A percentile compares a stretch with the other conserved stretches of the same genome.
These are phyloP conservation scores for Drosophila truncata DNA, from an alignment of 1,140 invertebrate genomes.

Conservation along the genomic window DNA sequence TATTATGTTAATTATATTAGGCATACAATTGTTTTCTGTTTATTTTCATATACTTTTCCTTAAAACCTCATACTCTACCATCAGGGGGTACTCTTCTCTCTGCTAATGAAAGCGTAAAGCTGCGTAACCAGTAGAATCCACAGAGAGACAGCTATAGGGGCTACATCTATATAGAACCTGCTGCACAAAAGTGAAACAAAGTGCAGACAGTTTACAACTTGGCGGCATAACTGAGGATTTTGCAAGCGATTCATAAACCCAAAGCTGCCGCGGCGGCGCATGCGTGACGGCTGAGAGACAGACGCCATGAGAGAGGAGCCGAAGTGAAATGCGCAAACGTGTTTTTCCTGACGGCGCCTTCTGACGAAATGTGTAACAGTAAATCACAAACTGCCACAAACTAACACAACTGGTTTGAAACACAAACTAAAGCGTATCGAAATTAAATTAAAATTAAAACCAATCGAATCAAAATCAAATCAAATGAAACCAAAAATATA, in stretches of 20 bases:
- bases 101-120: constrained; percentile 64
- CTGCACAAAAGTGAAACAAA: constrained; percentile 67
- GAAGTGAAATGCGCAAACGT: constrained; percentile 73
- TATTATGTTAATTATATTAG: too few relatives aligned
- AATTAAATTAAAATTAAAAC: constrained; percentile 9
- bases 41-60: not conserved
- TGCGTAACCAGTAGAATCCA: constrained; percentile 65
- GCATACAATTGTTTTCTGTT: too few relatives aligned
- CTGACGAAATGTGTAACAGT: constrained; percentile 75
- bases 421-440: constrained; percentile 7
- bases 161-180: constrained; percentile 16
- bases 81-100: not conserved
- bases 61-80: not conserved
- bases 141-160: too few relatives aligned
- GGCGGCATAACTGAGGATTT: constrained; percentile 42
- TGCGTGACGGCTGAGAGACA: constrained; percentile 53
- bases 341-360: constrained; percentile 52
- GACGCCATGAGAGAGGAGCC: constrained; percentile 1
- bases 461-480: constrained; percentile 18
- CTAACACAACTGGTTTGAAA: constrained; percentile 59
- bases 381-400: constrained; percentile 26
- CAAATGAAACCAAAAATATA: not conserved
- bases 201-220: constrained; percentile 36
- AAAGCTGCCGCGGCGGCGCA: constrained; percentile 33
- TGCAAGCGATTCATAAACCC: constrained; percentile 46